These are phyloP conservation scores for Nematolebias whitei DNA, from an alignment of 2,113 vertebrate genomes.

Conservation along the genomic window DNA sequence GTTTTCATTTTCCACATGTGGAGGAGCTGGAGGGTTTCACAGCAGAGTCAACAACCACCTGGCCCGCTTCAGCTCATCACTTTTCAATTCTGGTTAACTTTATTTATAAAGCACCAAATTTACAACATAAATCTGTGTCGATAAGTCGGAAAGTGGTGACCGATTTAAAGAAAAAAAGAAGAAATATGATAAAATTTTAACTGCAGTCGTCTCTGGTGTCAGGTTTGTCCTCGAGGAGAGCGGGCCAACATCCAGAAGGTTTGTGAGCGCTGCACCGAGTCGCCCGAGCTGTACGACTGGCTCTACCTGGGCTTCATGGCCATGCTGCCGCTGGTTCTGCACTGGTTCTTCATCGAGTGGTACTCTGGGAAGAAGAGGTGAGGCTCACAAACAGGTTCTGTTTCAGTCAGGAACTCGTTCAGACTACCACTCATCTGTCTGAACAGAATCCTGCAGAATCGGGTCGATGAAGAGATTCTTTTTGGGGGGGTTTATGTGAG, in stretches of 20 bases:
- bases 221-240: slow-evolving; percentile 96
- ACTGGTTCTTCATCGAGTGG: slow-evolving; percentile 99
- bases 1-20: background rate
- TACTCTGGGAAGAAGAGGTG: slow-evolving; percentile 98
- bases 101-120: too few relatives aligned
- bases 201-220: background rate
- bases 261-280: slow-evolving; percentile 85
- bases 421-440: background rate
- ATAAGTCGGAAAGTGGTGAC: too few relatives aligned
- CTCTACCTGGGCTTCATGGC: slow-evolving; percentile 98
- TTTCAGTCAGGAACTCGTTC: too few relatives aligned
- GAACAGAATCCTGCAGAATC: too few relatives aligned
- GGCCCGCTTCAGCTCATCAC: too few relatives aligned
- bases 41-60: too few relatives aligned
- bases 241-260: slow-evolving; percentile 86
- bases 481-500: too few relatives aligned
- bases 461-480: too few relatives aligned
- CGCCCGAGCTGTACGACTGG: slow-evolving; percentile 95
- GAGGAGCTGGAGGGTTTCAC: background rate
- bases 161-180: background rate
- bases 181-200: background rate
- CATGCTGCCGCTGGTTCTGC: slow-evolving; percentile 92
- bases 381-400: too few relatives aligned
- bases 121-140: background rate
- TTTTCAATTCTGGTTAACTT: too few relatives aligned